Evolutionary conservation across 2,888 invertebrate genomes (phyloP), one percentile per base, ranked within the genome.

Genomic region (Athalia circularis): DNA sequence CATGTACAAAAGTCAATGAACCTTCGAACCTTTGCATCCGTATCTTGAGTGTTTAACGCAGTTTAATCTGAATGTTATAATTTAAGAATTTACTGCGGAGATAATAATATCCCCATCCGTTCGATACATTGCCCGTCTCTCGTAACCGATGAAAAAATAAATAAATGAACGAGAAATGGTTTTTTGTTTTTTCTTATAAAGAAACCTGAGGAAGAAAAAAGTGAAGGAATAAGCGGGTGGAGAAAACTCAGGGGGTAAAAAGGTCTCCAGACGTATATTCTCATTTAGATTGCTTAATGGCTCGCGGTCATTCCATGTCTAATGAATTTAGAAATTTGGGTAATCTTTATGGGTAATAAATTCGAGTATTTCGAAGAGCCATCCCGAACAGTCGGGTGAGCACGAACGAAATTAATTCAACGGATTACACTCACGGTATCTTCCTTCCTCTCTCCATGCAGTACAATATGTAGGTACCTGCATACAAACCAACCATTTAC

Each of bases 261-360:
- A 68, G 29, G 29, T 68, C 50, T 61, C 5, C 13, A n/a, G n/a
- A 13, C 13, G 1, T 61, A 61, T 52, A 77, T 78, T 11, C 74
- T 77, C 78, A 76, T 80, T 81, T 80, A 79, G 81, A 83, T 83
- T 83, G 80, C 76, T 79, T 72, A 80, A 82, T 81, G 68, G 45
- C 77, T 47, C 52, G 62, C 80, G 79, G 77, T 80, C 80, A 81
- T 79, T 79, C 81, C 77, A 75, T 79, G 80, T 78, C 79, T 79
- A 79, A 79, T 80, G 79, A 80, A 82, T 81, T 84, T 82, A 81
- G 81, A 81, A 82, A 82, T 80, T 80, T 80, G 81, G 78, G 61
- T 81, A 82, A 83, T 83, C 81, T 81, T 79, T 78, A 80, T 70
- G 59, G 80, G 65, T 77, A 75, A 81, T 80, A 80, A 82, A 83